phyloP scores from a whole-genome alignment of 2,797 vertebrate genomes.

The Nothura maculosa region DNA sequence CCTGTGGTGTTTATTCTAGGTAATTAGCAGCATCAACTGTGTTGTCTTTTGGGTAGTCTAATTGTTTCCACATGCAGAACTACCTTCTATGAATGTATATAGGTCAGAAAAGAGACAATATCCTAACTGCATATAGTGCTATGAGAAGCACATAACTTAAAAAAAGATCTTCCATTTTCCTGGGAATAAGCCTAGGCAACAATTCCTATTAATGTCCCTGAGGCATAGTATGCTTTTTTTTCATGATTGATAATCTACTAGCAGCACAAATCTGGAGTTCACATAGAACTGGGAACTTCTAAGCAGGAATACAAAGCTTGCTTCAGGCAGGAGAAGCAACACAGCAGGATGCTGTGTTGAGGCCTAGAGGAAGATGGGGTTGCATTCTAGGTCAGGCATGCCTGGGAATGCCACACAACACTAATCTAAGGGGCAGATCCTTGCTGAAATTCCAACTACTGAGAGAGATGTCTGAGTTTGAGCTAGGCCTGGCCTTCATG shows the following conservation, averaged over 20 bases:
- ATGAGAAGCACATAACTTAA: conserved; percentile 66
- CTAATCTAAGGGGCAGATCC: conserved; percentile 61
- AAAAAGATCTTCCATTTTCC: conserved; percentile 46
- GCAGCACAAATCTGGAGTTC: neutral
- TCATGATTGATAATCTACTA: neutral
- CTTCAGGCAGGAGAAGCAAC: neutral
- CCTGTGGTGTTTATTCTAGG: conserved; percentile 45
- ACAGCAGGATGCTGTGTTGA: conserved; percentile 11
- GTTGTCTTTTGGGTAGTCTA: conserved; percentile 73
- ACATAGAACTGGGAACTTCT: neutral
- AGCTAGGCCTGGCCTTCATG: neutral
- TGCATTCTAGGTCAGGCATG: conserved; percentile 19
- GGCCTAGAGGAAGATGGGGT: conserved; percentile 21
- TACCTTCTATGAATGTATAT: conserved; percentile 38
- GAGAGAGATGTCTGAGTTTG: conserved; percentile 17
- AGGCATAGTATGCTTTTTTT: neutral
- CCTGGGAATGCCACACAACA: conserved; percentile 48
- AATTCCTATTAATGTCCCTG: fast-evolving
- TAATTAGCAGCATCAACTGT: conserved; percentile 66
- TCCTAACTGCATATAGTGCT: neutral
- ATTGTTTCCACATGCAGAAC: conserved; percentile 77
- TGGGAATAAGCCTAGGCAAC: neutral
- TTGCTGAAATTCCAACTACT: conserved; percentile 47
- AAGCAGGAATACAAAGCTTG: neutral
- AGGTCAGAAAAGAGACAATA: conserved; percentile 7